Conservation (phyloP, 2,888 invertebrate genomes). For the Ametastegia equiseti region DNA sequence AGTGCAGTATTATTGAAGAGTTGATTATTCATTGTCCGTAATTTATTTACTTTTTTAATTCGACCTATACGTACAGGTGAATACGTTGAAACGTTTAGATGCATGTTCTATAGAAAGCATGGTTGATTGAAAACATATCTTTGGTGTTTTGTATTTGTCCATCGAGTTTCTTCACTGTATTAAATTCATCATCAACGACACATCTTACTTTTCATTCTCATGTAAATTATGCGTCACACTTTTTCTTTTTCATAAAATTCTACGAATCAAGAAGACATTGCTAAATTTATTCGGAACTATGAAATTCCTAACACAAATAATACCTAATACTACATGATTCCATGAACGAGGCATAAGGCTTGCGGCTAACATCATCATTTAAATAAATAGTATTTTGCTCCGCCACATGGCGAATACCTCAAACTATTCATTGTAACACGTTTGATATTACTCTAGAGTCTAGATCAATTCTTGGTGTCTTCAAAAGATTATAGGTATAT, state of each 20-base stretch:
- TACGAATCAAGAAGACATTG: not conserved
- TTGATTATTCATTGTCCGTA: not conserved
- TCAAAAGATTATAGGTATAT: not conserved
- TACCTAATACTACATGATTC: not conserved
- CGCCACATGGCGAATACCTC: not conserved
- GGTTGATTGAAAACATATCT: constrained; percentile 50
- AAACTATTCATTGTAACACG: not conserved
- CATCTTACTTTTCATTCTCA: not conserved
- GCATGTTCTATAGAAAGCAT: constrained; percentile 51
- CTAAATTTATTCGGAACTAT: not conserved
- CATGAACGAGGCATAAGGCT: not conserved
- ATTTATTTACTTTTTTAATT: not conserved
- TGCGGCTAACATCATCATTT: not conserved
- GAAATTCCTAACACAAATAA: not conserved
- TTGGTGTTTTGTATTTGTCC: constrained; percentile 36
- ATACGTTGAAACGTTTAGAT: constrained; percentile 20
- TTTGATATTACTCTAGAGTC: not conserved
- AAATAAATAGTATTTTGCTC: not conserved
- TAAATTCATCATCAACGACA: not conserved
- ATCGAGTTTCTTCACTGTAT: not conserved
- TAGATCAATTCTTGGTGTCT: not conserved
- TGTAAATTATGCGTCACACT: not conserved
- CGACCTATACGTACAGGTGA: not conserved
- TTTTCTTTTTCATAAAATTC: not conserved
- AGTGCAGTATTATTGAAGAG: not conserved